Conservation (phyloP, 2,113 vertebrate species). For the Cygnus buccinator region DNA sequence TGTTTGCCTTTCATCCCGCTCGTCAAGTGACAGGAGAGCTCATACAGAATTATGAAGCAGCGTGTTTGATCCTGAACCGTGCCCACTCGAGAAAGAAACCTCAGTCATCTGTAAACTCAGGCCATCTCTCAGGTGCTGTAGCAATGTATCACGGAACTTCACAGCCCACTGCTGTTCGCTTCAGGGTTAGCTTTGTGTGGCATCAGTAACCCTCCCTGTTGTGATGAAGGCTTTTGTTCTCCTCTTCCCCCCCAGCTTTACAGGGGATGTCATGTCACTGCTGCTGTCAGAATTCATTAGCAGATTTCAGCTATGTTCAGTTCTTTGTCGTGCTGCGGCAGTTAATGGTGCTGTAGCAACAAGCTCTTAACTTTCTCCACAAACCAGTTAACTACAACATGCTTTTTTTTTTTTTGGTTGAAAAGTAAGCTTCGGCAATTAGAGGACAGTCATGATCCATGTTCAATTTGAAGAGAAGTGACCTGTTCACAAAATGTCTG, state of each 20-base stretch:
- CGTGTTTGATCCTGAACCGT: not conserved
- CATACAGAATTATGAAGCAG: too few species aligned
- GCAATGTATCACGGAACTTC: not conserved
- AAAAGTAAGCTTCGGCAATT: not conserved
- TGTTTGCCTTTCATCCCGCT: not conserved
- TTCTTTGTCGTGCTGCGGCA: not conserved
- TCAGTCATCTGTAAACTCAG: not conserved
- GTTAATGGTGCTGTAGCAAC: not conserved
- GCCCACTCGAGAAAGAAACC: not conserved
- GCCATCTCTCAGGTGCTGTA: not conserved
- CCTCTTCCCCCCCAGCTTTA: not conserved
- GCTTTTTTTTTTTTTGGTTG: not conserved
- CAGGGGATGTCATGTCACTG: not conserved
- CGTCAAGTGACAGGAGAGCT: not conserved
- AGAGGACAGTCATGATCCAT: rapidly evolving
- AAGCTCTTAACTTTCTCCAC: not conserved
- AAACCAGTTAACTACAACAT: not conserved
- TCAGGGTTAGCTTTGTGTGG: not conserved
- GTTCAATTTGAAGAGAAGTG: not conserved
- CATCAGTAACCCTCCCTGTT: not conserved
- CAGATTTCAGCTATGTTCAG: not conserved
- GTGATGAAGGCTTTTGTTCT: not conserved
- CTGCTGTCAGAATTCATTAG: not conserved
- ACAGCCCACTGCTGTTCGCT: not conserved
- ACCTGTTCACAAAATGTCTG: rapidly evolving